These are phyloP conservation scores for Percopsis omiscomaycus DNA, from an alignment of 2,797 vertebrate genomes.

Conservation along the genomic window DNA sequence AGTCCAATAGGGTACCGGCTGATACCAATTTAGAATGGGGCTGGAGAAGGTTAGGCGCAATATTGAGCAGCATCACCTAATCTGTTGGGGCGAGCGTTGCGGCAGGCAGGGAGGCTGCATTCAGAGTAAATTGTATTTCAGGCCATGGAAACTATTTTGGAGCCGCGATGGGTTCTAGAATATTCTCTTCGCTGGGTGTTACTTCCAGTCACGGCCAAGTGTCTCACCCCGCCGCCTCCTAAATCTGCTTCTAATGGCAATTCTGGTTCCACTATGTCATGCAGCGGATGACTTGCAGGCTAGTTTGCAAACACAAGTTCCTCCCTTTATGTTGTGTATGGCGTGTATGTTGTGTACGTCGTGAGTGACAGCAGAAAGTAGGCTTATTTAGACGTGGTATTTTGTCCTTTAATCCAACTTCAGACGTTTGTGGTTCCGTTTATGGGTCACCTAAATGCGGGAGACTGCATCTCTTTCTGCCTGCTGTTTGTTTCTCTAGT, in stretches of 20 bases:
- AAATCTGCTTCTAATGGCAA: background rate
- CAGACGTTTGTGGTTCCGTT: conserved; percentile 65
- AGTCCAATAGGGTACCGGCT: conserved; percentile 46
- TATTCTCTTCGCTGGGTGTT: conserved; percentile 16
- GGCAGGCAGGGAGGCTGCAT: conserved; percentile 15
- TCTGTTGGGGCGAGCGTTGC: conserved; percentile 29
- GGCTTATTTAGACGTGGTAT: conserved; percentile 37
- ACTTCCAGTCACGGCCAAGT: conserved; percentile 7
- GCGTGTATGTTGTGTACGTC: conserved; percentile 11
- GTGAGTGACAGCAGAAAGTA: conserved; percentile 23
- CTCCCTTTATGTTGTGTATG: background rate
- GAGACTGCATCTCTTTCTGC: conserved; percentile 38
- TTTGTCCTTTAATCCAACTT: conserved; percentile 66
- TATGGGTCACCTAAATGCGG: conserved; percentile 75
- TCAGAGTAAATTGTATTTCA: conserved; percentile 43
- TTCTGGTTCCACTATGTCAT: conserved; percentile 13
- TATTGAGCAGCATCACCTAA: conserved; percentile 53
- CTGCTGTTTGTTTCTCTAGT: conserved; percentile 61
- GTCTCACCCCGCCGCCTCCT: background rate
- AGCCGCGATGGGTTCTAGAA: conserved; percentile 26
- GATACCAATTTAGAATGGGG: conserved; percentile 35
- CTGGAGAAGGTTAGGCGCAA: conserved; percentile 50
- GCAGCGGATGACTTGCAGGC: conserved; percentile 12
- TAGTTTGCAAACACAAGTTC: background rate
- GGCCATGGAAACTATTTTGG: conserved; percentile 35